Evolutionary conservation across 2,888 invertebrate species (phyloP).

Genomic region (Caprella mutica): DNA sequence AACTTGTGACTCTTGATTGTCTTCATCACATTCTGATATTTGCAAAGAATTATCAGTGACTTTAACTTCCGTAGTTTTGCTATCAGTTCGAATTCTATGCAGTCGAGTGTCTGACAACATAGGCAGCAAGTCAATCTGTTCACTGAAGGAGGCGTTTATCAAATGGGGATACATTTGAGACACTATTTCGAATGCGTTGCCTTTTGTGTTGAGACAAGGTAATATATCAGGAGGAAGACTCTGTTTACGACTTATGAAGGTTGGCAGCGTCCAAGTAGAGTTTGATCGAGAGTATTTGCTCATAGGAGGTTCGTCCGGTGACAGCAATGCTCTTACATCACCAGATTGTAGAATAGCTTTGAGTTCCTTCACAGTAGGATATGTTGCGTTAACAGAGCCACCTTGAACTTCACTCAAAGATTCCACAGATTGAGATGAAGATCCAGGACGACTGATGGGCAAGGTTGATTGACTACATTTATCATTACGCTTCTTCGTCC

Average conservation of each 20-base stretch:
- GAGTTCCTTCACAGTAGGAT: constrained; percentile 51
- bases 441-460: constrained; percentile 18
- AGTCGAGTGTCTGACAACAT: constrained; percentile 8
- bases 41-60: too few species aligned
- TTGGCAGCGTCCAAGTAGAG: constrained; percentile 74
- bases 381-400: constrained; percentile 4
- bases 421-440: constrained; percentile 27
- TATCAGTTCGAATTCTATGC: too few species aligned
- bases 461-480: constrained; percentile 10
- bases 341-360: constrained; percentile 59
- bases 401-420: constrained; percentile 17
- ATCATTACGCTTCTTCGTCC: constrained; percentile 48
- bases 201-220: constrained; percentile 21
- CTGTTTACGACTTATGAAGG: constrained; percentile 45
- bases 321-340: constrained; percentile 37
- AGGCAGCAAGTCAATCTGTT: constrained; percentile 5
- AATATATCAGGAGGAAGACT: constrained; percentile 20
- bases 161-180: constrained; percentile 33
- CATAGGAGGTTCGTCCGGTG: constrained; percentile 34
- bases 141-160: constrained; percentile 24
- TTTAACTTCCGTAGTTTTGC: too few species aligned
- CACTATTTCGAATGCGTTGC: constrained; percentile 32
- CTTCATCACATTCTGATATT: too few species aligned
- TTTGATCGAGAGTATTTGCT: constrained; percentile 33
- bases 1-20: too few species aligned